Evolutionary conservation across 2,113 vertebrate species (phyloP).

Genomic region (Thamnaconus septentrionalis): DNA sequence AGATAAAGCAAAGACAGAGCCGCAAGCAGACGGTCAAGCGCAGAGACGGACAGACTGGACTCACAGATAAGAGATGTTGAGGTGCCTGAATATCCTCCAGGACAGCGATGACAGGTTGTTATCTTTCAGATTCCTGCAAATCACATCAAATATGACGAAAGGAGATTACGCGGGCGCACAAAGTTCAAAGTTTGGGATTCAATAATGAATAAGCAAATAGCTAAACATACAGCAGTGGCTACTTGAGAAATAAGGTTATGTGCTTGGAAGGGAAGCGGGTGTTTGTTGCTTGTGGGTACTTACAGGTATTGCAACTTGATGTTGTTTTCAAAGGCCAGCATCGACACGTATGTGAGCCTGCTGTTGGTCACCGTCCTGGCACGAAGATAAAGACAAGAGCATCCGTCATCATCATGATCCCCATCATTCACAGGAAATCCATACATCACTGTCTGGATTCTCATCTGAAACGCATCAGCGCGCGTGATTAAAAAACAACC

Average conservation of each 20-base stretch:
- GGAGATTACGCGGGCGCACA: constrained; percentile 16
- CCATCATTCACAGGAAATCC: too few relatives aligned
- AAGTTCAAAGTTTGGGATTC: not conserved
- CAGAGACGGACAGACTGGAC: constrained; percentile 62
- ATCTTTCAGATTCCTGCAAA: constrained; percentile 91
- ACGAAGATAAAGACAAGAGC: constrained; percentile 18
- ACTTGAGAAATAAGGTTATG: not conserved
- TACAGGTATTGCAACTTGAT: constrained; percentile 91
- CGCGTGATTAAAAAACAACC: too few relatives aligned
- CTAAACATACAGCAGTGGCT: not conserved
- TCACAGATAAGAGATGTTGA: constrained; percentile 94
- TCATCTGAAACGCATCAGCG: too few relatives aligned
- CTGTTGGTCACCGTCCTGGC: constrained; percentile 94
- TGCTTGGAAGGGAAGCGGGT: not conserved
- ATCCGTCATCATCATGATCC: not conserved
- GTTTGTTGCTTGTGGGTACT: constrained; percentile 67
- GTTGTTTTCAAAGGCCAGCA: constrained; percentile 90
- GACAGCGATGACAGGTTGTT: constrained; percentile 93
- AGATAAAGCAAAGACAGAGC: not conserved
- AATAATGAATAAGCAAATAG: too few relatives aligned
- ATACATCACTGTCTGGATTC: too few relatives aligned
- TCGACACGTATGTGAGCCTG: constrained; percentile 87
- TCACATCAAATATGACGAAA: constrained; percentile 24
- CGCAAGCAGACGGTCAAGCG: not conserved
- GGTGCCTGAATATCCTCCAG: constrained; percentile 90